Evolutionary conservation across 2,113 vertebrate species (phyloP), one percentile per base, ranked within the genome.

Genomic region (Oncorhynchus keta): DNA sequence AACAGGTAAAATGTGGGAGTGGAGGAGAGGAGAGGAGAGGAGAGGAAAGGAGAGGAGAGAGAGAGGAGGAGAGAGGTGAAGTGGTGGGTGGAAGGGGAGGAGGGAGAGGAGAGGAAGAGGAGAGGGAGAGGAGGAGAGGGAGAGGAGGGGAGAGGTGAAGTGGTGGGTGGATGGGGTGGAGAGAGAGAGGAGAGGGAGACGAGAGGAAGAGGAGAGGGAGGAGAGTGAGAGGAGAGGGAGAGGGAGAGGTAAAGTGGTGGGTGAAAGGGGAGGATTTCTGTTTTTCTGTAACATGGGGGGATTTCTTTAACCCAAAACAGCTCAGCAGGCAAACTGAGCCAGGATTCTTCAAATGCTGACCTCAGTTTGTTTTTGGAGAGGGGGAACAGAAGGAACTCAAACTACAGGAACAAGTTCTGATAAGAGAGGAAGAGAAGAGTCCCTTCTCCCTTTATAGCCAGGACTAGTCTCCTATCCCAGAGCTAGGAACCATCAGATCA

Each of bases 341-440:
- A 57, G 81, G 83, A 93, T 93, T 91, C 91, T 83, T 89, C n/a
- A 74, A 79, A 92, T 93, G 72, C 86, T 81, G 24, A 62, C 78
- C 84, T 55, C 68, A 77, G 65, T 6, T 86, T 92, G 88, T 93
- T 93, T 78, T 86, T 83, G 72, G 77, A 84, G 82, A 87, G 73
- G 80, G 78, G 84, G 89, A 91, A 91, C 83, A 85, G 84, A 78
- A 72, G 77, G 87, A 91, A 84, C 85, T 86, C 84, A 92, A 92
- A 91, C 3, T 86, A 90, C 83, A 78, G 84, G 84, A 89, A 86
- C 81, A 73, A 81, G 61, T 61, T 68, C 67, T 89, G 92, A 93
- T 94, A 93, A 94, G 89, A 83, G 14, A 49, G 12, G 69, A 87
- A 14, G 59, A 61, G 69, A 86, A 61, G 59, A 62, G 18, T 62